phyloP scores from a whole-genome alignment of 2,797 vertebrate species.

The Rhinatrema bivittatum region DNA sequence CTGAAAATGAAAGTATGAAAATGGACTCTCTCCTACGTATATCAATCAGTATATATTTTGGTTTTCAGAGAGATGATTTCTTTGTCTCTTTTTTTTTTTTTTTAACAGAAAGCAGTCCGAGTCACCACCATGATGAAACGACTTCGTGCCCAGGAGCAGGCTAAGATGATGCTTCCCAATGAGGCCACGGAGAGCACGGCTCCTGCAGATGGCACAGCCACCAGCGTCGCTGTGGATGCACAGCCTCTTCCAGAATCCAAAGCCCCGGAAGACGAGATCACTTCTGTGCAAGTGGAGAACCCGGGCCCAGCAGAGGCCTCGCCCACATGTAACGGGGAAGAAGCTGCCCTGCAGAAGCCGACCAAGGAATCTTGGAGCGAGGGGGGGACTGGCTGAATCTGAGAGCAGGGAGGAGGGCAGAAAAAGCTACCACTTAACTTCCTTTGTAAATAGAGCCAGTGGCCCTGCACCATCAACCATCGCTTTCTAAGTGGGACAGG shows the following conservation, averaged over 20 bases:
- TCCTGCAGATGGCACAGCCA: conserved; percentile 1
- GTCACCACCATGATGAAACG: conserved; percentile 97
- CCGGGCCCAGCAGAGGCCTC: conserved; percentile 44
- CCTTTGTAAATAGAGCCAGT: conserved; percentile 46
- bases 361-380: conserved; percentile 49
- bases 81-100: no score
- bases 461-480: conserved; percentile 51
- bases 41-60: no score
- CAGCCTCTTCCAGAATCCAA: conserved; percentile 35
- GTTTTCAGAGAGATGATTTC: no score
- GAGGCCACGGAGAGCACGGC: conserved; percentile 34
- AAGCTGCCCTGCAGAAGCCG: conserved; percentile 35
- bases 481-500: no score
- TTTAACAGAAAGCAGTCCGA: conserved; percentile 84
- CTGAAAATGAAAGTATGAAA: no score
- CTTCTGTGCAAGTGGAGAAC: no score
- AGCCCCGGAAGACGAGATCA: conserved; percentile 27
- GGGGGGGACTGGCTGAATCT: conserved; percentile 68
- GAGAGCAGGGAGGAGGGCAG: conserved; percentile 26
- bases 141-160: conserved; percentile 78
- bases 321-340: conserved; percentile 67
- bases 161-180: conserved; percentile 44
- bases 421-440: conserved; percentile 36
- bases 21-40: no score
- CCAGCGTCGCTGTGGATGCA: conserved; percentile 1